Conservation (phyloP, 2,888 invertebrate species). For the Timema podura region DNA sequence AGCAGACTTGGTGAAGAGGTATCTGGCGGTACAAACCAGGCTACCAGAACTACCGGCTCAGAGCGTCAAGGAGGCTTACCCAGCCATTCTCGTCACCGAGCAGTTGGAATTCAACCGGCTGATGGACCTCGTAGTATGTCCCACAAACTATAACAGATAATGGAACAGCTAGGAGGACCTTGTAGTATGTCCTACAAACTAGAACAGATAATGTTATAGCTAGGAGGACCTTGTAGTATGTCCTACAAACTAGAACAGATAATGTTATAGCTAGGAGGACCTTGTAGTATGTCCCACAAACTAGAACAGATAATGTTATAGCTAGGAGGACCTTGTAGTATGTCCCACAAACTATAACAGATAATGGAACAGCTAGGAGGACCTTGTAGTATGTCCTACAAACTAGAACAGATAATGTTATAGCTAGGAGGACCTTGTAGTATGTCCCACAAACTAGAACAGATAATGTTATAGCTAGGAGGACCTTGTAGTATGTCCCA, state of each 20-base stretch:
- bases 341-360: background rate
- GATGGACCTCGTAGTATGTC: slow-evolving; percentile 34
- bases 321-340: slow-evolving; percentile 33
- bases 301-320: too few relatives aligned
- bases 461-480: too few relatives aligned
- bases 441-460: slow-evolving; percentile 20
- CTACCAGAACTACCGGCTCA: slow-evolving; percentile 14
- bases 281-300: slow-evolving; percentile 32
- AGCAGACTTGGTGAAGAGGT: background rate
- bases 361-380: background rate
- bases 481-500: slow-evolving; percentile 33
- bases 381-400: slow-evolving; percentile 32
- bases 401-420: too few relatives aligned
- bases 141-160: too few relatives aligned
- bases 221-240: slow-evolving; percentile 34
- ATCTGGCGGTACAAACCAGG: slow-evolving; percentile 19
- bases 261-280: background rate
- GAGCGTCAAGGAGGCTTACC: slow-evolving; percentile 12
- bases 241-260: background rate
- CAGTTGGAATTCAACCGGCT: slow-evolving; percentile 37
- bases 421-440: slow-evolving; percentile 32
- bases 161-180: too few relatives aligned
- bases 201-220: too few relatives aligned
- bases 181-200: slow-evolving; percentile 29
- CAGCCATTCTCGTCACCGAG: slow-evolving; percentile 15